A percentile compares a stretch with the other conserved stretches of the same genome.
phyloP scores from a whole-genome alignment of 2,888 invertebrate species.

The Melinopterus prodromus region DNA sequence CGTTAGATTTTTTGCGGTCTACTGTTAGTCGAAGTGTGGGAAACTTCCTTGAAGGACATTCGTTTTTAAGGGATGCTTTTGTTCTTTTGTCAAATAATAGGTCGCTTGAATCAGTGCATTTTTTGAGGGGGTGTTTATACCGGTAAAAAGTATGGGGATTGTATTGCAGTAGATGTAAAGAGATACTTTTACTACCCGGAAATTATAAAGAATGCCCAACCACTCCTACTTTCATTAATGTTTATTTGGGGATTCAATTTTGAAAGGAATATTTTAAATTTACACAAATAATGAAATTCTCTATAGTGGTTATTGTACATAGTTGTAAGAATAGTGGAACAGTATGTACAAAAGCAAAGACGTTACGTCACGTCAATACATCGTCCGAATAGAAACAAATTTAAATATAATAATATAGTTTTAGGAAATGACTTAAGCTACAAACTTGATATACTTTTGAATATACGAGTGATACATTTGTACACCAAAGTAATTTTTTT shows the following conservation, averaged over 20 bases:
- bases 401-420: too few relatives aligned
- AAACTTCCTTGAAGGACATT: slow-evolving; percentile 4
- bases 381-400: too few relatives aligned
- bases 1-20: not conserved
- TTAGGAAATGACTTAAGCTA: too few relatives aligned
- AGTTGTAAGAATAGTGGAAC: too few relatives aligned
- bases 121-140: not conserved
- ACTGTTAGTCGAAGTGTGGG: not conserved
- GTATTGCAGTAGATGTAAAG: not conserved
- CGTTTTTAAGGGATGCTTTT: not conserved
- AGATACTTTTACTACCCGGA: not conserved
- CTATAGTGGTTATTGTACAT: too few relatives aligned
- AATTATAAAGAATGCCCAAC: not conserved
- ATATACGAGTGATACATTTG: too few relatives aligned
- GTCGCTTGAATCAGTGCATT: not conserved
- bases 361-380: too few relatives aligned
- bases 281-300: not conserved
- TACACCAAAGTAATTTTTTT: too few relatives aligned
- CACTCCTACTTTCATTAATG: not conserved
- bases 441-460: too few relatives aligned
- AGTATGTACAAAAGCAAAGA: too few relatives aligned
- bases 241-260: not conserved
- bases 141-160: not conserved
- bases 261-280: not conserved
- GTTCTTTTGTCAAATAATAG: not conserved